phyloP scores from a whole-genome alignment of 2,888 invertebrate genomes.

The Anorthoa munda region DNA sequence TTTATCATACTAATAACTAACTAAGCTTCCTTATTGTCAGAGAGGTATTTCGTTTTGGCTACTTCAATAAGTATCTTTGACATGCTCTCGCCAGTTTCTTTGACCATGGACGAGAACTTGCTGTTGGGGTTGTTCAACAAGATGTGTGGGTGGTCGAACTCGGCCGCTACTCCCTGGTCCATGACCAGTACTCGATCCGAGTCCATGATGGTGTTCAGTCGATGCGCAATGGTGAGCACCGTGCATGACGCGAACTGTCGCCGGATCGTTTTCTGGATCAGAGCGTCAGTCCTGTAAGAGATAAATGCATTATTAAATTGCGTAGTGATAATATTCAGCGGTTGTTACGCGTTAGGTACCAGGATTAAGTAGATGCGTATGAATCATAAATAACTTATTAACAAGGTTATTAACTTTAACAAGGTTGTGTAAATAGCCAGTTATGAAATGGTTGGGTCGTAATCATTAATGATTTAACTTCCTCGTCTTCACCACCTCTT shows the following conservation, averaged over 20 bases:
- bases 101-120: constrained; percentile 92
- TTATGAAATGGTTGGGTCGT: not conserved
- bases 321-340: not conserved
- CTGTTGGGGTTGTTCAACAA: constrained; percentile 91
- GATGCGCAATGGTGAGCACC: constrained; percentile 97
- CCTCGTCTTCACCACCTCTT: not conserved
- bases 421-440: not conserved
- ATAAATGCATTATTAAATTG: constrained; percentile 19
- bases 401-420: not conserved
- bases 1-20: not conserved
- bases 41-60: constrained; percentile 81
- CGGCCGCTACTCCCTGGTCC: constrained; percentile 94
- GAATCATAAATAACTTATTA: not conserved
- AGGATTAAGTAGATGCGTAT: not conserved
- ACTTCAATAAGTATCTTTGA: constrained; percentile 77
- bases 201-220: constrained; percentile 97
- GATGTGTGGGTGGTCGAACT: constrained; percentile 93
- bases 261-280: constrained; percentile 96
- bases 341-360: not conserved
- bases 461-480: not conserved
- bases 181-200: constrained; percentile 96
- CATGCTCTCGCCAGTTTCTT: constrained; percentile 91
- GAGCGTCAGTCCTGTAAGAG: constrained; percentile 90
- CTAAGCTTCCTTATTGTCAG: constrained; percentile 65
- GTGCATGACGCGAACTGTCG: constrained; percentile 95